Percentiles rank a stretch among this genome's conserved stretches.
Conservation (phyloP, 2,113 vertebrate species). For the Atrichornis clamosus region DNA sequence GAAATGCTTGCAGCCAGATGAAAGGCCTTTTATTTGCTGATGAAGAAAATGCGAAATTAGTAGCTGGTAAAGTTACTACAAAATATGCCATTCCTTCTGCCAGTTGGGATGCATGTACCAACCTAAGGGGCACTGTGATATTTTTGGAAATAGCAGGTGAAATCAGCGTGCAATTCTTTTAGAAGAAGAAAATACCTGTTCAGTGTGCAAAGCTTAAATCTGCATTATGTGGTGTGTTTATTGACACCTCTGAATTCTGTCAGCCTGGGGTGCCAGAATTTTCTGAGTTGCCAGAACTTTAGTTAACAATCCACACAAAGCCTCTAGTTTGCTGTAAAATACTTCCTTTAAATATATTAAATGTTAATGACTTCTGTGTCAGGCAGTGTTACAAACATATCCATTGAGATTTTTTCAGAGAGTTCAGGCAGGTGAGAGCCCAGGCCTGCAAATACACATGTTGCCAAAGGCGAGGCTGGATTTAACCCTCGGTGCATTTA, state of each 20-base stretch:
- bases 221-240: background rate
- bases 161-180: background rate
- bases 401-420: background rate
- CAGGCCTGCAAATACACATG: background rate
- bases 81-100: background rate
- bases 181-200: background rate
- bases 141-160: background rate
- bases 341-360: background rate
- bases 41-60: background rate
- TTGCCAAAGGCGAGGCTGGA: background rate
- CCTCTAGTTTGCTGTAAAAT: background rate
- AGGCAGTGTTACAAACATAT: background rate
- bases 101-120: background rate
- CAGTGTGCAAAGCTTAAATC: background rate
- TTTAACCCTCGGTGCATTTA: background rate
- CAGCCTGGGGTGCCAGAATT: background rate
- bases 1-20: slow-evolving; percentile 29
- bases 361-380: background rate
- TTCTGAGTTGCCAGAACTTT: background rate
- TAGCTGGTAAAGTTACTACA: background rate
- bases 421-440: background rate
- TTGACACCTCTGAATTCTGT: background rate
- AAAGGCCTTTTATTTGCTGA: slow-evolving; percentile 34
- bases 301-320: background rate
- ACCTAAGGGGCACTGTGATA: background rate